These are phyloP conservation scores for Simalia tracyae DNA, from an alignment of 2,797 vertebrate species.

Conservation along the genomic window DNA sequence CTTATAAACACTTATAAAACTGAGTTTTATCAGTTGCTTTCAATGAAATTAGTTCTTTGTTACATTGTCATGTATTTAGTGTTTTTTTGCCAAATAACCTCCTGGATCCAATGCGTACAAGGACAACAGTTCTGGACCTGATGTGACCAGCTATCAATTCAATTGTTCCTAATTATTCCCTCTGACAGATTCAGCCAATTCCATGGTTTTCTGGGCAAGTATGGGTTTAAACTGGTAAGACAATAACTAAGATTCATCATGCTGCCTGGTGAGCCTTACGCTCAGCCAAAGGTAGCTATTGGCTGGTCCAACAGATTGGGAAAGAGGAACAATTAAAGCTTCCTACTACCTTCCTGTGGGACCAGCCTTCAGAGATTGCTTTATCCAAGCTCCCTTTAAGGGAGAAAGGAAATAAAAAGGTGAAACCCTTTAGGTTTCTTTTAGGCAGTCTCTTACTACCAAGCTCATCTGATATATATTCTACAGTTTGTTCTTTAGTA, in stretches of 20 bases:
- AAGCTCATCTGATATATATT: background rate
- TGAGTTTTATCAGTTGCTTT: background rate
- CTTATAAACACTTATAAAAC: background rate
- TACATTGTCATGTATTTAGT: background rate
- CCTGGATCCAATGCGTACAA: background rate
- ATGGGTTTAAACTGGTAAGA: background rate
- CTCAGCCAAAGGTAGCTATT: too few species aligned
- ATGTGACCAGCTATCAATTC: background rate
- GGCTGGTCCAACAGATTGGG: too few species aligned
- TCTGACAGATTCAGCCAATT: background rate
- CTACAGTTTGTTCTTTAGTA: background rate
- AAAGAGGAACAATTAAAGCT: too few species aligned
- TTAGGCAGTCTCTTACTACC: background rate
- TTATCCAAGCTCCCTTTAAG: too few species aligned
- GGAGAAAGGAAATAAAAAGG: too few species aligned
- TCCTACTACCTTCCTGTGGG: too few species aligned
- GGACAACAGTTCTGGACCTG: background rate
- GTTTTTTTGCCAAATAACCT: background rate
- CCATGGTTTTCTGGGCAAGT: background rate
- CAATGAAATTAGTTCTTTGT: background rate
- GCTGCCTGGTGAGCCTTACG: too few species aligned
- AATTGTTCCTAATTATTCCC: background rate
- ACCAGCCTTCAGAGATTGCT: too few species aligned
- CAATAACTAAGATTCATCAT: background rate
- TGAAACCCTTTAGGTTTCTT: too few species aligned